Evolutionary conservation across 1,140 invertebrate genomes (phyloP).

Genomic region (Littorina saxatilis): DNA sequence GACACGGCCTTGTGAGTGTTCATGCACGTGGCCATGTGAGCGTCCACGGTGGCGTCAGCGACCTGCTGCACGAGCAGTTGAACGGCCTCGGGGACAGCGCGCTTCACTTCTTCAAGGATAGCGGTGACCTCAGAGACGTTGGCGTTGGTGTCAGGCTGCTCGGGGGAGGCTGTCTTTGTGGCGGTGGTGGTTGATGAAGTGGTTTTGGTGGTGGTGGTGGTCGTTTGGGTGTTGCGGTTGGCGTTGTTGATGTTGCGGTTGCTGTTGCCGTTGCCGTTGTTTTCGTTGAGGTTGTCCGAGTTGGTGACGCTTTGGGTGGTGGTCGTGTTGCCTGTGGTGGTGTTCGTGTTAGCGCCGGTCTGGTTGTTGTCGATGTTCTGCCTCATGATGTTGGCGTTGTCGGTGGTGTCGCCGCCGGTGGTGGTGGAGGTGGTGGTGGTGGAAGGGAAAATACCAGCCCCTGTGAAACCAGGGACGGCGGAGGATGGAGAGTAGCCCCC

Average conservation of each 20-base stretch:
- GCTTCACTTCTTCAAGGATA: constrained; percentile 69
- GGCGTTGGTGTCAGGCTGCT: constrained; percentile 33
- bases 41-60: constrained; percentile 87
- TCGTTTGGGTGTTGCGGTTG: neutral
- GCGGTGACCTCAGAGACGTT: constrained; percentile 48
- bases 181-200: neutral
- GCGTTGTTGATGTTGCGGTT: constrained; percentile 1
- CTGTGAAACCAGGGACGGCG: neutral
- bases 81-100: constrained; percentile 89
- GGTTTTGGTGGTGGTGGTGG: neutral
- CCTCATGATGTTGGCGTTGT: constrained; percentile 34
- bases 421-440: constrained; percentile 23
- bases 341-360: neutral
- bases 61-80: constrained; percentile 55
- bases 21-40: constrained; percentile 96
- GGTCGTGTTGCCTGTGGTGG: neutral
- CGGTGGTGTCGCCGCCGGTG: constrained; percentile 7
- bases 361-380: neutral
- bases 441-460: neutral
- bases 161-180: neutral
- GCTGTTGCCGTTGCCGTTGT: constrained; percentile 5
- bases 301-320: neutral
- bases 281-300: too few relatives aligned
- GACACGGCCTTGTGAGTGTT: constrained; percentile 94
- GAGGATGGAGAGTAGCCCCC: neutral